phyloP scores from a whole-genome alignment of 2,888 invertebrate genomes.

The Calameuta filiformis region DNA sequence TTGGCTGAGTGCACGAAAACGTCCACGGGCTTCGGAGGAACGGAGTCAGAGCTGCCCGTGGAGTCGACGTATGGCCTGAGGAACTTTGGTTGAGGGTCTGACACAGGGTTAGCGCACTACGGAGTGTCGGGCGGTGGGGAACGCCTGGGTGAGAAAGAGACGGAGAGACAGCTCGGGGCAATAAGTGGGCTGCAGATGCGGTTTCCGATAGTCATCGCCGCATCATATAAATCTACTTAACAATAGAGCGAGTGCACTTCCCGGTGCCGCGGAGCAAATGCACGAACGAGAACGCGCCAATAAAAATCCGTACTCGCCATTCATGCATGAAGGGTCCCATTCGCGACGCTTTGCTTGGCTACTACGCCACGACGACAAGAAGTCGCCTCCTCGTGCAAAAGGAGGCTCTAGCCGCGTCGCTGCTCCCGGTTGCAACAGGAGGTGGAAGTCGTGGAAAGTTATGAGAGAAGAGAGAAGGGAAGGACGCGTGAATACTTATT shows the following conservation, averaged over 20 bases:
- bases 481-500: background rate
- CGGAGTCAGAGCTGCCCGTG: background rate
- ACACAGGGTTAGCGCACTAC: background rate
- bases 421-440: background rate
- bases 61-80: background rate
- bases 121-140: background rate
- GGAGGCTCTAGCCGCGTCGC: background rate
- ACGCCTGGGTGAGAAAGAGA: background rate
- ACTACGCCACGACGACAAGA: background rate
- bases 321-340: constrained; percentile 27
- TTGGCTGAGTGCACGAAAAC: background rate
- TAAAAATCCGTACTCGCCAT: constrained; percentile 36
- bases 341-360: constrained; percentile 23
- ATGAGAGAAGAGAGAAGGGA: background rate
- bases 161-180: background rate
- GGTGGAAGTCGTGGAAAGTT: background rate
- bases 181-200: constrained; percentile 16
- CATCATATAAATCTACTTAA: constrained; percentile 49
- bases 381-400: background rate
- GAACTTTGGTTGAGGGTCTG: background rate
- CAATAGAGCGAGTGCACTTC: constrained; percentile 39
- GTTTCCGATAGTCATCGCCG: constrained; percentile 47
- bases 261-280: constrained; percentile 29
- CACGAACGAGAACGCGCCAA: constrained; percentile 32
- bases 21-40: background rate